Conservation (phyloP, 2,113 vertebrate species). For the Ginglymostoma cirratum region DNA sequence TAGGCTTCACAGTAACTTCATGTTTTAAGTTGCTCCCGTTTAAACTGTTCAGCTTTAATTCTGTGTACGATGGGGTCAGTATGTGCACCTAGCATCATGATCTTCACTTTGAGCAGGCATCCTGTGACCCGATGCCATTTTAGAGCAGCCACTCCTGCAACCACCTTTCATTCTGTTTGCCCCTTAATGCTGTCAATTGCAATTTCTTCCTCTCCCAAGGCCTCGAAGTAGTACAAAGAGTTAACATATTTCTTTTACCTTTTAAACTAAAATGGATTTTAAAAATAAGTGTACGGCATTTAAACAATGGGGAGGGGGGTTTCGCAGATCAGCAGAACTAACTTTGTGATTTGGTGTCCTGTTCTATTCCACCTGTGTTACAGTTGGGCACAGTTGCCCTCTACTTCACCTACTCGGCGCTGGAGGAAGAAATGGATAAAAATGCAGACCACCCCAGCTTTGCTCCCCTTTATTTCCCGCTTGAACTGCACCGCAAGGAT, state of each 20-base stretch:
- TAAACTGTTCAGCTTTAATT: not conserved
- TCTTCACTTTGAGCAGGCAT: not conserved
- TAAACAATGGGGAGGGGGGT: not conserved
- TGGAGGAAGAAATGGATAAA: slow-evolving; percentile 89
- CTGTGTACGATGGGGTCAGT: no score
- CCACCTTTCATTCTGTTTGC: no score
- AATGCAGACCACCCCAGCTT: slow-evolving; percentile 80
- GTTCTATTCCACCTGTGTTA: not conserved
- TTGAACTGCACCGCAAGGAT: slow-evolving; percentile 78
- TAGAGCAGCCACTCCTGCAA: not conserved
- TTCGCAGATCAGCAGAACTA: not conserved
- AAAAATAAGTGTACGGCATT: not conserved
- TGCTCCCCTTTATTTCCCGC: slow-evolving; percentile 85
- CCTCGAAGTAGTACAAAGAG: not conserved
- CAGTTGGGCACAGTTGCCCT: slow-evolving; percentile 81
- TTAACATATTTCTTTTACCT: not conserved
- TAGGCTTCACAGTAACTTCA: not conserved
- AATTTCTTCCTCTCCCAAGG: no score
- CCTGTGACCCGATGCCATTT: no score
- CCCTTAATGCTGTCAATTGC: no score
- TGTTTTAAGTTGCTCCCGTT: no score
- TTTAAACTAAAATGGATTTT: not conserved
- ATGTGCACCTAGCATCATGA: not conserved
- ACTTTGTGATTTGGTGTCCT: not conserved
- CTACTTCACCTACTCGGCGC: slow-evolving; percentile 83